These are phyloP conservation scores for Nannoperca australis DNA, from an alignment of 2,797 vertebrate genomes.

Conservation along the genomic window DNA sequence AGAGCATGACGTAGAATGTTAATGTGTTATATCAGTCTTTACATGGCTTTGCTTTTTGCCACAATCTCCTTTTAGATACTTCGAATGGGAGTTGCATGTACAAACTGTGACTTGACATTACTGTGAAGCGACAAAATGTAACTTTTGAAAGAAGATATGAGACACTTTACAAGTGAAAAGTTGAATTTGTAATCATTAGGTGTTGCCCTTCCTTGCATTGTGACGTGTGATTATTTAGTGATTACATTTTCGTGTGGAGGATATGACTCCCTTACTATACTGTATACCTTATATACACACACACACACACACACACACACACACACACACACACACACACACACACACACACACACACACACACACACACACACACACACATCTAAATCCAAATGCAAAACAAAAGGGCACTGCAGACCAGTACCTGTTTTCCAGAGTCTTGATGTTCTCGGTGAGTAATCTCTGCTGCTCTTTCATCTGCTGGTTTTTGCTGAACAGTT, in stretches of 20 bases:
- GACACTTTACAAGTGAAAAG: no score
- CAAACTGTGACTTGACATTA: no score
- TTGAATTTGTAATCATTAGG: no score
- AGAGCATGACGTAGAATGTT: no score
- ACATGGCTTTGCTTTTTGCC: no score
- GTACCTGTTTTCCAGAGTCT: constrained; percentile 95
- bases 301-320: background rate
- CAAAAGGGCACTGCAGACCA: background rate
- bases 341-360: background rate
- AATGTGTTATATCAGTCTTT: no score
- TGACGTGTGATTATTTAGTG: background rate
- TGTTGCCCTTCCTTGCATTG: no score
- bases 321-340: background rate
- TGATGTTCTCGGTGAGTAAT: constrained; percentile 93
- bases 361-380: background rate
- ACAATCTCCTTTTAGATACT: no score
- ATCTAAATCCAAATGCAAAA: background rate
- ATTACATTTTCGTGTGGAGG: background rate
- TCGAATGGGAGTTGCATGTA: no score
- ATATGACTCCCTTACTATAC: background rate
- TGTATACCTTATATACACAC: background rate
- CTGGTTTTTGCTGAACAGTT: constrained; percentile 94
- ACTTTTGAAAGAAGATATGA: no score
- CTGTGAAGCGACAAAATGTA: no score
- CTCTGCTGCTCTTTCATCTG: constrained; percentile 95